A percentile compares a stretch with the other conserved stretches of the same genome.
phyloP scores from a whole-genome alignment of 2,797 vertebrate species.

The Semotilus atromaculatus region DNA sequence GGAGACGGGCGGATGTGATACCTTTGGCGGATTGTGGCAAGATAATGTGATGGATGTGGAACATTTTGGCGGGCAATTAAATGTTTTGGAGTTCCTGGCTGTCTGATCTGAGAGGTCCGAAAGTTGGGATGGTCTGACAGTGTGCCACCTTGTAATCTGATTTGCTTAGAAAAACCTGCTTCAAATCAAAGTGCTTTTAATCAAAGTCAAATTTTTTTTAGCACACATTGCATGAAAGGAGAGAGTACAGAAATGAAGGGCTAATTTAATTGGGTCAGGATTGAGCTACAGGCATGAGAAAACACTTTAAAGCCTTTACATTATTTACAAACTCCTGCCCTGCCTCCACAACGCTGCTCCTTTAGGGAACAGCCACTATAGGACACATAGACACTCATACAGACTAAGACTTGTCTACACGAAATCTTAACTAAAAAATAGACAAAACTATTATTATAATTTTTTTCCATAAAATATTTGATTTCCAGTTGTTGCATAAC shows the following conservation, averaged over 20 bases:
- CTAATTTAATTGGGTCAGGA: constrained; percentile 81
- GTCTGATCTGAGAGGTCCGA: constrained; percentile 63
- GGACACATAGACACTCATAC: constrained; percentile 15
- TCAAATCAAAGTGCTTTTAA: constrained; percentile 50
- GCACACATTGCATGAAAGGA: constrained; percentile 3
- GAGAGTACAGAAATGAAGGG: constrained; percentile 48
- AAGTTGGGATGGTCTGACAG: constrained; percentile 39
- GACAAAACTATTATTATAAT: too few species aligned
- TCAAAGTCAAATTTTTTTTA: constrained; percentile 46
- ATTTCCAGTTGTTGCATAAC: not conserved
- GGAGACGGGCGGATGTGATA: constrained; percentile 87
- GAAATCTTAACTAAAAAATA: not conserved
- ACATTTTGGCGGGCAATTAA: constrained; percentile 87
- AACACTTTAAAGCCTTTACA: constrained; percentile 81
- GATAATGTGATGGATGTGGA: constrained; percentile 86
- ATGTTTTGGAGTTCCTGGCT: constrained; percentile 75
- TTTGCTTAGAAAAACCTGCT: constrained; percentile 34
- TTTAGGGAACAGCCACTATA: constrained; percentile 64
- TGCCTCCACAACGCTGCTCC: constrained; percentile 56
- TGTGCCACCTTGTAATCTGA: constrained; percentile 53
- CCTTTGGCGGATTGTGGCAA: constrained; percentile 77
- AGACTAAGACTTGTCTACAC: not conserved
- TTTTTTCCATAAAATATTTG: not conserved
- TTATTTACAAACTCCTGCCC: constrained; percentile 75
- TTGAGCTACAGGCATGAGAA: constrained; percentile 66